A percentile compares a stretch with the other conserved stretches of the same genome.
These are phyloP conservation scores for Arremon aurantiirostris DNA, from an alignment of 2,797 vertebrate species.

Conservation along the genomic window DNA sequence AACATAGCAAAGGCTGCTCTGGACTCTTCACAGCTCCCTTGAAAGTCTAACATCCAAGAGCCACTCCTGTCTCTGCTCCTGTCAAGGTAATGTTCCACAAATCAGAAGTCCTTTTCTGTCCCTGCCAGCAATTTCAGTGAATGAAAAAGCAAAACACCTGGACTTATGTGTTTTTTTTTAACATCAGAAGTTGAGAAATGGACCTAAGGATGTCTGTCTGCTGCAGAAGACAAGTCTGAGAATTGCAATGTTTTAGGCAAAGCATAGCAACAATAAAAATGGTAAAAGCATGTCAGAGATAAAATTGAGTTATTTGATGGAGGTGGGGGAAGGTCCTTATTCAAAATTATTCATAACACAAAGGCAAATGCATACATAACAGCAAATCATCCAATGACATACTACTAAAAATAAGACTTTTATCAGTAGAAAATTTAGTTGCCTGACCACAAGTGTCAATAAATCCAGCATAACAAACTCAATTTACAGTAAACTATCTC, in stretches of 20 bases:
- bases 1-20: not conserved
- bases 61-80: not conserved
- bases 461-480: not conserved
- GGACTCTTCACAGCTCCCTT: not conserved
- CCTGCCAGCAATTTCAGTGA: not conserved
- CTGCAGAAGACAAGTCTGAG: not conserved
- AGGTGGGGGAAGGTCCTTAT: not conserved
- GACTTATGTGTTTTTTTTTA: not conserved
- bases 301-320: not conserved
- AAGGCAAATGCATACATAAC: not conserved
- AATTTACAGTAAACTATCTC: not conserved
- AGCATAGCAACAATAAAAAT: not conserved
- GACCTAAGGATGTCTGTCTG: not conserved
- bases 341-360: not conserved
- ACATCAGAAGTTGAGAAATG: not conserved
- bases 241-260: not conserved
- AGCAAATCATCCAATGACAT: not conserved
- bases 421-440: not conserved
- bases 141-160: not conserved
- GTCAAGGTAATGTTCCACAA: not conserved
- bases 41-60: not conserved
- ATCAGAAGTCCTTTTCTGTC: not conserved
- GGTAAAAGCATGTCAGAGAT: not conserved
- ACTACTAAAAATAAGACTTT: not conserved
- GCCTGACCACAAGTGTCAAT: not conserved